Percentiles rank a stretch among this genome's conserved stretches.
These are phyloP conservation scores for Rhabdomys dilectus DNA, from an alignment of 2,113 vertebrate species.

Conservation along the genomic window DNA sequence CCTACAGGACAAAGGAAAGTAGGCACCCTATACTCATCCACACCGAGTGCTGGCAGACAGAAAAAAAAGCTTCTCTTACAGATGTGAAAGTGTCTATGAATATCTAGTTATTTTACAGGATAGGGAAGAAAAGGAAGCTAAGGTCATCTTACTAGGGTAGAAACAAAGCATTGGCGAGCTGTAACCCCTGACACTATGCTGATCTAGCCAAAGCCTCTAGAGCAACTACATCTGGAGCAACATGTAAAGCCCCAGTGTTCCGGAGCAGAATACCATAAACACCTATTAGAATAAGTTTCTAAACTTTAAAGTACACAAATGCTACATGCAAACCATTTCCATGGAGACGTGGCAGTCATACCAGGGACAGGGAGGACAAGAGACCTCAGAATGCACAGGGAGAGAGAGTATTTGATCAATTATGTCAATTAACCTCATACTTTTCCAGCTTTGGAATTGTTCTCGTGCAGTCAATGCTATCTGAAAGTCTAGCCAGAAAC, in stretches of 20 bases:
- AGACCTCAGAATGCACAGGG: not conserved
- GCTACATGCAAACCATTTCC: not conserved
- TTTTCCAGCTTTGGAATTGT: conserved; percentile 16
- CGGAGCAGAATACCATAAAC: not conserved
- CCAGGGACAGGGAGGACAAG: not conserved
- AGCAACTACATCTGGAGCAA: not conserved
- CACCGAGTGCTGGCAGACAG: fast-evolving
- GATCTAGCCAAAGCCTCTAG: not conserved
- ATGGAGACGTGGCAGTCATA: not conserved
- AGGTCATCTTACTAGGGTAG: not conserved
- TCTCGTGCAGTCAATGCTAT: not conserved
- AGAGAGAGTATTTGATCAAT: not conserved
- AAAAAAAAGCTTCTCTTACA: not conserved
- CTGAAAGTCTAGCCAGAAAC: conserved; percentile 11
- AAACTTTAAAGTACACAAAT: conserved; percentile 33
- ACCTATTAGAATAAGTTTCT: not conserved
- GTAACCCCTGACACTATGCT: not conserved
- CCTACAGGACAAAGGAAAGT: not conserved
- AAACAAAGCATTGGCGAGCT: not conserved
- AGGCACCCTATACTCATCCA: not conserved
- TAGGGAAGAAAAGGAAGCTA: not conserved
- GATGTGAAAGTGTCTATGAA: not conserved
- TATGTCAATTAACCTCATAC: not conserved
- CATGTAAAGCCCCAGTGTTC: not conserved
- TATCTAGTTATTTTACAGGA: not conserved